Evolutionary conservation across 2,888 invertebrate species (phyloP), one percentile per base, ranked within the genome.

Genomic region (Penaeus monodon): DNA sequence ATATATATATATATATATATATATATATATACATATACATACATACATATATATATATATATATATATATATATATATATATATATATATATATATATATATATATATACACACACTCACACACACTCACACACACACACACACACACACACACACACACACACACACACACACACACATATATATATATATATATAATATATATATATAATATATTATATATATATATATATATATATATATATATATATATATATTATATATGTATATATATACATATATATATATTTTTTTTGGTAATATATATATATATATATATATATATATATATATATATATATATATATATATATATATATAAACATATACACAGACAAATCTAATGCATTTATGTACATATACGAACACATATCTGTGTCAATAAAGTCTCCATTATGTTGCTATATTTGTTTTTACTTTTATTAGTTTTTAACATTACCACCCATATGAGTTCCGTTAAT

Each of bases 311-410:
- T 4, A 27, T 12, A 33, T 8, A 17, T 20, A 24, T 1, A 33
- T 57, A 33, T 38, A 38, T 38, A 38, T 38, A 38, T 38, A 38
- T 4, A 38, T 82, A 29, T 82, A 70, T 82, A 4, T 73, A n/a
- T 74, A n/a, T 83, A 20, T 74, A 38, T 44, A 57, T 77, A 7
- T 77, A 33, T 20, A 38, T 44, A 6, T 4, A 27, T 12, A 33
- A 7, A 17, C 33, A 24, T 1, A 33, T 57, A 33, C 44, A 77
- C 10, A 77, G 20, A 77, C n/a, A 77, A 0, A 77, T 77, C 2
- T 77, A 77, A 77, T 77, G 20, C n/a, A 77, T 27, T 24, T 77
- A 77, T 77, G n/a, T 77, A 77, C 44, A 77, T 77, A 77, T 77
- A 77, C 2, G n/a, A 2, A 77, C 2, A 10, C 44, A 77, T 77